Evolutionary conservation across 1,140 invertebrate genomes (phyloP).

Genomic region (Gonioctena quinquepunctata): DNA sequence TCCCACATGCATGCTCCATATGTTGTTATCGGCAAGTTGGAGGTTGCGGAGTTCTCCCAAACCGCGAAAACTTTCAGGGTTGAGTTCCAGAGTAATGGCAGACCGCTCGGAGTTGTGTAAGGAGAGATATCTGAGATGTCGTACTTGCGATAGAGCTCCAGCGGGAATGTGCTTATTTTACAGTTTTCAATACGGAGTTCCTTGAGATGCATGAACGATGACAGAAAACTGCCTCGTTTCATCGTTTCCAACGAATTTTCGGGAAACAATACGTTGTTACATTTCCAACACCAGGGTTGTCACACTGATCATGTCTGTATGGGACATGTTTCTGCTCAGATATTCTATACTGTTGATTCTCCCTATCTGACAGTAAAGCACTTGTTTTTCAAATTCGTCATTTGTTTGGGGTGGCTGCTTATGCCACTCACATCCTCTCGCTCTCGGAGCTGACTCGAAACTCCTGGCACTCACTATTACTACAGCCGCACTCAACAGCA

Average conservation of each 20-base stretch:
- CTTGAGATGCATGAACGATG: slow-evolving; percentile 66
- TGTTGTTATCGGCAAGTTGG: slow-evolving; percentile 79
- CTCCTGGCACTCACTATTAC: slow-evolving; percentile 42
- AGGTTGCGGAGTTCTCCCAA: slow-evolving; percentile 70
- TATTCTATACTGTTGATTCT: slow-evolving; percentile 74
- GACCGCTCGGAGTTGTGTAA: slow-evolving; percentile 82
- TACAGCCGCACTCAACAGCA: slow-evolving; percentile 30
- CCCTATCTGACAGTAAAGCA: slow-evolving; percentile 70
- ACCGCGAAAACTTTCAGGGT: slow-evolving; percentile 70
- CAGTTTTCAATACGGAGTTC: slow-evolving; percentile 77
- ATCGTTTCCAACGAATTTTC: slow-evolving; percentile 70
- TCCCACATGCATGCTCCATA: slow-evolving; percentile 74
- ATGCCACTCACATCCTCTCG: slow-evolving; percentile 72
- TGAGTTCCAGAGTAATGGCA: slow-evolving; percentile 74
- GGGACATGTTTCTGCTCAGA: slow-evolving; percentile 70
- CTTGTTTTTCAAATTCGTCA: slow-evolving; percentile 58
- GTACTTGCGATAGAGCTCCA: slow-evolving; percentile 68
- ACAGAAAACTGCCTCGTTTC: slow-evolving; percentile 65
- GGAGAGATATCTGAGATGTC: slow-evolving; percentile 68
- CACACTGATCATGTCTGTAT: slow-evolving; percentile 67
- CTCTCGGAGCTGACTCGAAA: slow-evolving; percentile 61
- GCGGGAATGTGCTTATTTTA: slow-evolving; percentile 74
- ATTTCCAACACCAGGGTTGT: slow-evolving; percentile 71
- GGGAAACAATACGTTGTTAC: slow-evolving; percentile 79
- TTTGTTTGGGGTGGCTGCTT: slow-evolving; percentile 60